Evolutionary conservation across 2,113 vertebrate genomes (phyloP), one percentile per base, ranked within the genome.

Genomic region (Pica pica): DNA sequence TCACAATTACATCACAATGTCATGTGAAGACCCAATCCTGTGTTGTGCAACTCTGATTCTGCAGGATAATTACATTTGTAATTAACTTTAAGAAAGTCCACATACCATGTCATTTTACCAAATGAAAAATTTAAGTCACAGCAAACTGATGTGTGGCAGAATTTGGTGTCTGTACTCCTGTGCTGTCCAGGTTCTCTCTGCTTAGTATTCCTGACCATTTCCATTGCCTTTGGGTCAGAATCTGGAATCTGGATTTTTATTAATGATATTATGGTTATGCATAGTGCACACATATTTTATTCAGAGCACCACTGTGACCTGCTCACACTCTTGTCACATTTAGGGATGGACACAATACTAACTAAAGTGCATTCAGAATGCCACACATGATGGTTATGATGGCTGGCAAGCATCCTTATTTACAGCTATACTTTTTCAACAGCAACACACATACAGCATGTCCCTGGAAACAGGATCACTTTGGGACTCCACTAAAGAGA

Each of bases 41-140:
- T 16, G 15, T 2, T 37, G 17, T 23, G n/a, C 18, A 47, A 7
- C 20, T 33, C 19, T 44, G 27, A 86, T 53, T 65, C 39, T 47
- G 55, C 0, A 3, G 35, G 35, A 76, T 79, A 39, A 31, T 84
- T 23, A 41, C 8, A 24, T 63, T 39, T 64, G 30, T 47, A 86
- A 86, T 59, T 41, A 69, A n/a, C 15, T 70, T 81, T 35, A 35
- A 64, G 13, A 19, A 76, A 73, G n/a, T 8, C 14, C 14, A 78
- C 0, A 0, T 13, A 68, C 11, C 2, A 21, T 7, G 0, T 23
- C 53, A 57, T 81, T 64, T 67, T 56, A 67, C 20, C 16, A 30
- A 79, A 69, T 11, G 20, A 44, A 47, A 60, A 76, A 79, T 35
- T 21, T 27, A 73, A 87, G 71, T 44, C 56, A 49, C 27, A 67